phyloP scores from a whole-genome alignment of 2,113 vertebrate species.

The Pseudopipra pipra region DNA sequence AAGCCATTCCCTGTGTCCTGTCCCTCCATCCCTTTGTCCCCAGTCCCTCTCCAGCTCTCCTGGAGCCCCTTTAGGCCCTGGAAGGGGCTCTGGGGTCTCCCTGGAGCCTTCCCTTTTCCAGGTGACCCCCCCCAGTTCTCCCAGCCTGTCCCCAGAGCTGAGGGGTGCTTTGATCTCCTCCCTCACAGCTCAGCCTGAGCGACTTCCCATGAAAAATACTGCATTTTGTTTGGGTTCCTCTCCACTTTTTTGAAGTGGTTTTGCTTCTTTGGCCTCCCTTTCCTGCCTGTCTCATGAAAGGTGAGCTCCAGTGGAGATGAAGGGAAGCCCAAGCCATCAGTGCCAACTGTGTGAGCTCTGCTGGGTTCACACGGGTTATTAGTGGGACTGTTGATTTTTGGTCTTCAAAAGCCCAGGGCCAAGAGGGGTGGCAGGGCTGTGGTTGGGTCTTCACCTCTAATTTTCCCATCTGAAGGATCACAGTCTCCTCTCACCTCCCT shows the following conservation, averaged over 20 bases:
- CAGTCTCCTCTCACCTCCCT: background rate
- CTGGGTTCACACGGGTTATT: background rate
- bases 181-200: background rate
- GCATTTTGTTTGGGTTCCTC: background rate
- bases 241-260: background rate
- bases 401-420: background rate
- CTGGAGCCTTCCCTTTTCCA: background rate
- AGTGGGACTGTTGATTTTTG: background rate
- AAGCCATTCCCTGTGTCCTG: background rate
- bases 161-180: background rate
- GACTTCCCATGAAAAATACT: background rate
- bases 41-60: background rate
- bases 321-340: background rate
- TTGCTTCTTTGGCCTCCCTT: background rate
- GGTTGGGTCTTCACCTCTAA: background rate
- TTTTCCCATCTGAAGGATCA: background rate
- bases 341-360: background rate
- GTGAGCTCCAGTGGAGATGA: background rate
- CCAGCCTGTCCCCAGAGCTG: background rate
- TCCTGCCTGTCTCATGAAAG: background rate
- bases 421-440: fast-evolving
- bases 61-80: background rate
- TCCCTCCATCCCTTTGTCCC: background rate
- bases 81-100: background rate
- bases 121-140: background rate